Percentiles rank a stretch among this genome's conserved stretches.
These are phyloP conservation scores for Puffinus mauretanicus DNA, from an alignment of 2,113 vertebrate species.

Conservation along the genomic window DNA sequence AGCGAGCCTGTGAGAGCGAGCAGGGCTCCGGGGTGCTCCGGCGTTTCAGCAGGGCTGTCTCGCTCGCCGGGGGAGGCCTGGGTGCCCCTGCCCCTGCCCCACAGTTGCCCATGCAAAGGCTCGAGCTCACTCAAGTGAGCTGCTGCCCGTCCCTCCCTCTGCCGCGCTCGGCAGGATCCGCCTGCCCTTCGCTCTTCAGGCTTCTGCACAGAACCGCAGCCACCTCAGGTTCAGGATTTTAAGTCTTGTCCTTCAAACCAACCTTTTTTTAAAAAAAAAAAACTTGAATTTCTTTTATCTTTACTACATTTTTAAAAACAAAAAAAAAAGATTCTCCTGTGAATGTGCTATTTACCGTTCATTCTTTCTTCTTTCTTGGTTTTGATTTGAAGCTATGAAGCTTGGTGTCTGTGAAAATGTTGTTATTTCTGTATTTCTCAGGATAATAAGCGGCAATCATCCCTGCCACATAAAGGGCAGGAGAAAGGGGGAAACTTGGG, in stretches of 20 bases:
- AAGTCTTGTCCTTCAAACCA: constrained; percentile 72
- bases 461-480: constrained; percentile 62
- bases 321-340: constrained; percentile 5
- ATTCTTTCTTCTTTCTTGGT: constrained; percentile 59
- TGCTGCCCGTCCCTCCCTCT: rapidly evolving
- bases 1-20: neutral
- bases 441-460: constrained; percentile 76
- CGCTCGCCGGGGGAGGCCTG: neutral
- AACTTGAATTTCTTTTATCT: constrained; percentile 73
- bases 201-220: neutral
- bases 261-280: constrained; percentile 28
- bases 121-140: neutral
- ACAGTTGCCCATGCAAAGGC: neutral
- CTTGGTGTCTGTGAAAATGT: constrained; percentile 68
- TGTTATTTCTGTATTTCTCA: constrained; percentile 73
- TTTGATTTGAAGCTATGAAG: constrained; percentile 68
- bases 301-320: constrained; percentile 66
- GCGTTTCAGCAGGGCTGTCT: neutral
- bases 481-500: constrained; percentile 62
- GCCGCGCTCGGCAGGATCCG: rapidly evolving
- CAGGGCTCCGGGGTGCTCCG: neutral
- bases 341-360: constrained; percentile 65
- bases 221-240: neutral
- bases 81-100: neutral
- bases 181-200: neutral